phyloP scores from a whole-genome alignment of 2,797 vertebrate genomes.

The Sardinella longiceps region DNA sequence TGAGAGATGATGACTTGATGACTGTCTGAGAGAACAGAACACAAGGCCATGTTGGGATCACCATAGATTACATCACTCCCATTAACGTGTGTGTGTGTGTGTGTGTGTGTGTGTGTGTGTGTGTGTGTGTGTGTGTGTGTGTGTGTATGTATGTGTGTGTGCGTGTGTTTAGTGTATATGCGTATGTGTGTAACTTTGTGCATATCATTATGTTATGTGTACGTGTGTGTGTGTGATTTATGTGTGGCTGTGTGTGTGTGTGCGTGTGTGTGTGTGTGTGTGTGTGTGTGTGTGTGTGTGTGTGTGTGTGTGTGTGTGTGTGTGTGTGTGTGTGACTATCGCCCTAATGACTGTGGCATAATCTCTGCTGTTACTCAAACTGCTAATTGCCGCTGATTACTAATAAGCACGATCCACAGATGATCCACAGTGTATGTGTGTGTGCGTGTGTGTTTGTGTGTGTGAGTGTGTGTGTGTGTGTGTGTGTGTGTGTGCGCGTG shows the following conservation, averaged over 20 bases:
- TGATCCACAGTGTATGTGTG: conserved; percentile 1
- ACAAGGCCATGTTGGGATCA: conserved; percentile 41
- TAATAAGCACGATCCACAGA: not conserved
- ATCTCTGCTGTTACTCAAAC: not conserved
- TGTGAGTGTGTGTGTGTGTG: not conserved
- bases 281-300: conserved; percentile 4
- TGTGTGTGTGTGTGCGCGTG: no score
- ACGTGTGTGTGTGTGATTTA: no score
- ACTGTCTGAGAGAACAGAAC: not conserved
- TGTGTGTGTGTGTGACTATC: not conserved
- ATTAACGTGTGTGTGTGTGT: not conserved
- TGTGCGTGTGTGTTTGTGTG: not conserved
- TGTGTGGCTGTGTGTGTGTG: not conserved
- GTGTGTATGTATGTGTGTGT: no score
- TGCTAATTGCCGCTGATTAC: not conserved
- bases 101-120: not conserved
- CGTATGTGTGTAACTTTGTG: not conserved
- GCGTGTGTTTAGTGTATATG: not conserved
- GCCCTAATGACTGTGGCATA: not conserved
- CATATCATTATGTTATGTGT: no score
- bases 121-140: no score
- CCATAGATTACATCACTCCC: not conserved
- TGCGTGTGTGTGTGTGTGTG: not conserved
- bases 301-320: not conserved
- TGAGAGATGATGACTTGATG: conserved; percentile 14